phyloP scores from a whole-genome alignment of 1,140 invertebrate species.

The Aleiodes sp. region DNA sequence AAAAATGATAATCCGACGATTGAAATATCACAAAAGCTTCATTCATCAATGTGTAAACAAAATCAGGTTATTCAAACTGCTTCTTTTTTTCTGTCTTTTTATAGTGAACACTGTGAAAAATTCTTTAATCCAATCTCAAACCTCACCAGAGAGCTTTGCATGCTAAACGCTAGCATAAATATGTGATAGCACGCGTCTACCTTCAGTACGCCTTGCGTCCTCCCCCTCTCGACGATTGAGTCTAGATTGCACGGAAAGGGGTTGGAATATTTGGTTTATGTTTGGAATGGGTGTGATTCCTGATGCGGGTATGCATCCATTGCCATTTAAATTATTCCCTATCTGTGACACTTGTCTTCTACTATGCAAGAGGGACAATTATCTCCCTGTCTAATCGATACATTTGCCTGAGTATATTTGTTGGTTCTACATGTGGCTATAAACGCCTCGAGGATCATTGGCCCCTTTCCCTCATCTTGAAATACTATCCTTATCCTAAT shows the following conservation, averaged over 20 bases:
- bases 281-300: constrained; percentile 3
- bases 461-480: not conserved
- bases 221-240: not conserved
- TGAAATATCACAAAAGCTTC: not conserved
- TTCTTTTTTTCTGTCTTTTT: not conserved
- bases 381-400: constrained; percentile 32
- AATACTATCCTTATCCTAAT: constrained; percentile 10
- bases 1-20: too few species aligned
- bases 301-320: constrained; percentile 14
- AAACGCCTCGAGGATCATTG: not conserved
- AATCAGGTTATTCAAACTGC: not conserved
- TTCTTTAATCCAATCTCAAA: constrained; percentile 14
- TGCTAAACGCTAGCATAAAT: constrained; percentile 31
- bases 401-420: constrained; percentile 29
- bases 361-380: constrained; percentile 15
- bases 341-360: constrained; percentile 33
- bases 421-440: not conserved
- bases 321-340: constrained; percentile 35
- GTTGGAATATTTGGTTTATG: constrained; percentile 15
- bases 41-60: not conserved
- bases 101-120: not conserved
- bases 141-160: constrained; percentile 21
- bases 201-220: not conserved
- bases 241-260: constrained; percentile 5
- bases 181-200: constrained; percentile 29